A percentile compares a stretch with the other conserved stretches of the same genome.
Evolutionary conservation across 2,888 invertebrate species (phyloP).

Genomic region (Azorinus chamasolen): DNA sequence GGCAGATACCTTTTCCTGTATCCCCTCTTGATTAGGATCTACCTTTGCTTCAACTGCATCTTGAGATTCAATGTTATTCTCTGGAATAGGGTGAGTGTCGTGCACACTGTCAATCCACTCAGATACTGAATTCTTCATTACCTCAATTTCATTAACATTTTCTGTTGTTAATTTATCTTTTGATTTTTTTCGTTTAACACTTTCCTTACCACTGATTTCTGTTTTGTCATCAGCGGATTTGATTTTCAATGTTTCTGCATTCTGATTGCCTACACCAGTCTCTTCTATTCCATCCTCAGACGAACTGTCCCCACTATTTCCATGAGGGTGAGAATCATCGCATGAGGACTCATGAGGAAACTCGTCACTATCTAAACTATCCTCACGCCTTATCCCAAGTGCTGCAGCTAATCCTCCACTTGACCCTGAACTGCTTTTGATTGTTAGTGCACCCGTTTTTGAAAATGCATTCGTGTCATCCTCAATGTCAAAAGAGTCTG

Average conservation of each 20-base stretch:
- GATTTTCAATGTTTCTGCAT: slow-evolving; percentile 33
- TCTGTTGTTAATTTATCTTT: slow-evolving; percentile 61
- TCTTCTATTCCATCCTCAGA: slow-evolving; percentile 58
- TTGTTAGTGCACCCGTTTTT: slow-evolving; percentile 85
- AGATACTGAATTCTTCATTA: slow-evolving; percentile 60
- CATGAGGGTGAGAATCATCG: slow-evolving; percentile 63
- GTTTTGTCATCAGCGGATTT: slow-evolving; percentile 24
- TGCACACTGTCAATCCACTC: slow-evolving; percentile 64
- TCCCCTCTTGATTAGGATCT: no score
- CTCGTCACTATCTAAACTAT: slow-evolving; percentile 80
- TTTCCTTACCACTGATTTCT: slow-evolving; percentile 25
- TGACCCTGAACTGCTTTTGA: slow-evolving; percentile 84
- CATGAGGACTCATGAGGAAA: slow-evolving; percentile 61
- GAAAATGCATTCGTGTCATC: slow-evolving; percentile 84
- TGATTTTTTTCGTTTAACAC: slow-evolving; percentile 40
- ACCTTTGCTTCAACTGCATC: not conserved
- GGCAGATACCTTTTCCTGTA: not conserved
- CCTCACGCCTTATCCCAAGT: slow-evolving; percentile 78
- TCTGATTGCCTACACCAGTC: slow-evolving; percentile 22
- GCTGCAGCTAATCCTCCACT: slow-evolving; percentile 84
- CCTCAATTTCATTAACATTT: slow-evolving; percentile 62
- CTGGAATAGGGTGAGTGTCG: slow-evolving; percentile 40
- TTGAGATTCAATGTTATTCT: slow-evolving; percentile 29
- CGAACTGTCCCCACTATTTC: slow-evolving; percentile 59
- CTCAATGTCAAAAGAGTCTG: slow-evolving; percentile 79